phyloP scores from a whole-genome alignment of 2,888 invertebrate genomes.

The Cataglyphis rosenhaueri region DNA sequence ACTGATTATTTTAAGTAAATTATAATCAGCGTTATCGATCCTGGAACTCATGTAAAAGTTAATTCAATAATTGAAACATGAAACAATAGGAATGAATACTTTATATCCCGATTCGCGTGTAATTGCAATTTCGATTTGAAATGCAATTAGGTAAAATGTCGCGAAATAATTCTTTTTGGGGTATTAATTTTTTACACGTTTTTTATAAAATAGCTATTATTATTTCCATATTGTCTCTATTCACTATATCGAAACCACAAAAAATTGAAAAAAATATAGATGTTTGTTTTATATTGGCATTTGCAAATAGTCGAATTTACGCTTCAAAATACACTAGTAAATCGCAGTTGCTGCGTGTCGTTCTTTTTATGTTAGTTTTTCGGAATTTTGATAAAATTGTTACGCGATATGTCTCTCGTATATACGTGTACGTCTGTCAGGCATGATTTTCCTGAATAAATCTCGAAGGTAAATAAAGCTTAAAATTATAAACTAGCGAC shows the following conservation, averaged over 20 bases:
- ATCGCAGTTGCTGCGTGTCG: neutral
- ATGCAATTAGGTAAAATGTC: neutral
- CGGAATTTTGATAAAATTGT: neutral
- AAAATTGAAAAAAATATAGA: neutral
- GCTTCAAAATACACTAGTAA: neutral
- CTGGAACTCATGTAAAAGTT: neutral
- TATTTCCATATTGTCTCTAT: neutral
- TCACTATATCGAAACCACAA: neutral
- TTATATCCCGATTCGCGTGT: neutral
- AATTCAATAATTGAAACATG: neutral
- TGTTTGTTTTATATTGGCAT: slow-evolving; percentile 15
- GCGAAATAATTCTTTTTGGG: neutral
- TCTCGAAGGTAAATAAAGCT: slow-evolving; percentile 42
- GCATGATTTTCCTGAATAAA: slow-evolving; percentile 42
- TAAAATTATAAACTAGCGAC: slow-evolving; percentile 63
- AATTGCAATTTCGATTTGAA: neutral
- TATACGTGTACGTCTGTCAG: neutral
- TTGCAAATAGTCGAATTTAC: slow-evolving; percentile 35
- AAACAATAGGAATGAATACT: slow-evolving; percentile 8
- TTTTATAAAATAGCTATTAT: neutral
- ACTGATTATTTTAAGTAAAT: slow-evolving; percentile 26
- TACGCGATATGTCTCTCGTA: neutral
- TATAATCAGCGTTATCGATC: slow-evolving; percentile 4
- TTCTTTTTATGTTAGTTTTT: neutral
- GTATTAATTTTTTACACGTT: neutral